Evolutionary conservation across 2,113 vertebrate species (phyloP).

Genomic region (Vireo altiloquus): DNA sequence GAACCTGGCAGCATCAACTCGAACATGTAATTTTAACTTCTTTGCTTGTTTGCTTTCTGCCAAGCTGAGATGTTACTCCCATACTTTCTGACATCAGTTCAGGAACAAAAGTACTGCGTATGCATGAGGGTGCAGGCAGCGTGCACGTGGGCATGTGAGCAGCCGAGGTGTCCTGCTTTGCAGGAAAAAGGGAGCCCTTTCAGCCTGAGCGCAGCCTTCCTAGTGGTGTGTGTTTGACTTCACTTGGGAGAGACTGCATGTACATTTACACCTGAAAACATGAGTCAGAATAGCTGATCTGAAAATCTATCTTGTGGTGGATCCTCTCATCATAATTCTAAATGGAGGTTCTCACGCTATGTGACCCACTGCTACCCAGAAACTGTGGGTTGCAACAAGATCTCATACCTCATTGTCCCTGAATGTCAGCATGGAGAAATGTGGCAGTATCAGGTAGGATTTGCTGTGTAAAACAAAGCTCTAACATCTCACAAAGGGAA

Average conservation of each 20-base stretch:
- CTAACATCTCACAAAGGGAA: neutral
- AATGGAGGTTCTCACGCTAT: neutral
- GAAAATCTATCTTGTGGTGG: neutral
- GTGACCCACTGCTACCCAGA: neutral
- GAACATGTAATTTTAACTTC: neutral
- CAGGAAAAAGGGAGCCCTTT: neutral
- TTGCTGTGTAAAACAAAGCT: neutral
- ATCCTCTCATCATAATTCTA: neutral
- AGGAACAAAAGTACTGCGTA: neutral
- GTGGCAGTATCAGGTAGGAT: neutral
- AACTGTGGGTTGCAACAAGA: neutral
- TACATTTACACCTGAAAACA: neutral
- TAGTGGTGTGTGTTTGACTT: neutral
- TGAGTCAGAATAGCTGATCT: neutral
- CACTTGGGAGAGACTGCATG: neutral
- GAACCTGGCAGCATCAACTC: neutral
- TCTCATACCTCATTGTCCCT: neutral
- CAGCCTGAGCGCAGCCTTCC: neutral
- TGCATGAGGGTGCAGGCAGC: no score
- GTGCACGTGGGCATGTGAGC: neutral
- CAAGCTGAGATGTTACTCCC: neutral
- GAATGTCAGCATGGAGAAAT: neutral
- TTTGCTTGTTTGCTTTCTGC: neutral
- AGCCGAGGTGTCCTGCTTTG: neutral
- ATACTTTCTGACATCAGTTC: neutral